These are phyloP conservation scores for Ibidorhyncha struthersii DNA, from an alignment of 2,113 vertebrate species.

Conservation along the genomic window DNA sequence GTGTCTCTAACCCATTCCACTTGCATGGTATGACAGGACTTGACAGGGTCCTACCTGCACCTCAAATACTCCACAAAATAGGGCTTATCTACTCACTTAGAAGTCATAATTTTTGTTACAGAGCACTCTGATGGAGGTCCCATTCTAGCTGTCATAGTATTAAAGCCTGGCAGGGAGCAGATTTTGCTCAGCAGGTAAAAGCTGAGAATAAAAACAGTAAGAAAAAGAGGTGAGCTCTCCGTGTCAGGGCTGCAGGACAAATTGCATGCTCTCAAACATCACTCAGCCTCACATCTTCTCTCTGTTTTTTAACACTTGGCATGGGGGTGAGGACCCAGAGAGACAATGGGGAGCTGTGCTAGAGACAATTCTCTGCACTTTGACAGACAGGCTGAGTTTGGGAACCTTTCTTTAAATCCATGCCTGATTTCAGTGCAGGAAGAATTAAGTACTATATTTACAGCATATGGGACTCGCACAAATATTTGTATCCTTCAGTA, in stretches of 20 bases:
- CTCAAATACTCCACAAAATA: not conserved
- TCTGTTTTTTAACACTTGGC: not conserved
- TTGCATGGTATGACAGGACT: not conserved
- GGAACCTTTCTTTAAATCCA: not conserved
- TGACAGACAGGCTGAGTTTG: not conserved
- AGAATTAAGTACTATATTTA: not conserved
- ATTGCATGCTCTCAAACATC: fast-evolving
- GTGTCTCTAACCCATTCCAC: not conserved
- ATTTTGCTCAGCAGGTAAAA: not conserved
- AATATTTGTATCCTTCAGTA: not conserved
- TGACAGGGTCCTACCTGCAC: not conserved
- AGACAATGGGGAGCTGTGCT: not conserved
- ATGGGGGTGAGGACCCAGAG: not conserved
- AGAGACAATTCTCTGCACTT: not conserved
- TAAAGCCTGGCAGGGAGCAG: not conserved
- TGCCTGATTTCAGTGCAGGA: not conserved
- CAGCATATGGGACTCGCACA: not conserved
- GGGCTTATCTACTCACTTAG: not conserved
- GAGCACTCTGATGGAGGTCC: not conserved
- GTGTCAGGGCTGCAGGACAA: not conserved
- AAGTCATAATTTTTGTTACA: not conserved
- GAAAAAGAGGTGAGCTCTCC: not conserved
- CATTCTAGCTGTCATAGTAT: not conserved
- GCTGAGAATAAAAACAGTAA: not conserved
- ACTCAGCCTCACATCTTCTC: not conserved